Evolutionary conservation across 1,140 invertebrate species (phyloP), one percentile per base, ranked within the genome.

Genomic region (Mizuhopecten yessoensis): DNA sequence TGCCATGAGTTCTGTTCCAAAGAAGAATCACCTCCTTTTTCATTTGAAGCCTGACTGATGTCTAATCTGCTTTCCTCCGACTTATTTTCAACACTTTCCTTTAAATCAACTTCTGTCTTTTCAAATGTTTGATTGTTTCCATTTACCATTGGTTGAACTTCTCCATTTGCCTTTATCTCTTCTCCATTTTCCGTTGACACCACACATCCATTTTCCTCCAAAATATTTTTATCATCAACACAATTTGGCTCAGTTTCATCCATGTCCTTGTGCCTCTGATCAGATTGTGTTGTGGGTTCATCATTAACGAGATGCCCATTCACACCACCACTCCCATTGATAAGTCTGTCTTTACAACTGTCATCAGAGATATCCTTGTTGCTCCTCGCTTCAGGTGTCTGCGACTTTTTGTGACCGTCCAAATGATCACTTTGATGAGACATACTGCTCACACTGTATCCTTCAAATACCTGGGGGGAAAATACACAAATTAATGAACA

Each of bases 381-480:
- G 57, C 57, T 75, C 17, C 29, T n/a, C n/a, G n/a, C n/a, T 75
- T 75, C 57, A 75, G 57, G 29, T 75, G 57, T n/a, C 17, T 1
- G 57, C 29, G 29, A 29, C 57, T 75, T 75, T n/a, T 17, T 75
- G 57, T 75, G 11, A 75, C 29, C 57, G 7, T 75, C 57, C 57
- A 75, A 57, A 57, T 57, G 23, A 3, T 57, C 45, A 57, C 23
- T 20, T 2, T 57, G 57, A 75, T 29, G 17, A 11, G 57, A 29
- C 5, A n/a, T 2, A 75, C n/a, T 75, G n/a, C 3, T 75, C 57
- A 75, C 29, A 75, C n/a, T 75, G 57, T 75, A n/a, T 75, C 57
- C 57, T 29, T 75, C 57, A 75, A 75, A 75, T 3, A 75, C 57
- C 57, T 75, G 57, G n/a, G n/a, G n/a, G n/a, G n/a, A n/a, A n/a